phyloP scores from a whole-genome alignment of 2,113 vertebrate genomes.

The Protomyctophum bolini region DNA sequence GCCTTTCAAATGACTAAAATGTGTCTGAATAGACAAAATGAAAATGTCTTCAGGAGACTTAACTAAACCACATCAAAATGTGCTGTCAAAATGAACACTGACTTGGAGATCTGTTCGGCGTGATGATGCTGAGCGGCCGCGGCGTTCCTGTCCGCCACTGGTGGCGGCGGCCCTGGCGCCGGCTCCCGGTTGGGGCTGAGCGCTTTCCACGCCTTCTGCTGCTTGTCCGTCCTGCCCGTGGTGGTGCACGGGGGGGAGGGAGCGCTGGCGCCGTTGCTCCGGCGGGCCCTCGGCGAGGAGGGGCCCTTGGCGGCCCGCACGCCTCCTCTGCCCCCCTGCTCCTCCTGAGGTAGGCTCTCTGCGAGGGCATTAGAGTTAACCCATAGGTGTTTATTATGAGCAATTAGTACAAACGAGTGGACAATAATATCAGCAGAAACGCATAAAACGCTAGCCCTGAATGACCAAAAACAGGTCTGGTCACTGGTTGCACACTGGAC shows the following conservation, averaged over 20 bases:
- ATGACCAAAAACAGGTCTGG: too few species aligned
- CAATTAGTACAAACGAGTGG: too few species aligned
- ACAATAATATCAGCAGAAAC: too few species aligned
- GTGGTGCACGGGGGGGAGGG: conserved; percentile 55
- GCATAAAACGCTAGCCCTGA: too few species aligned
- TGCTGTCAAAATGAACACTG: too few species aligned
- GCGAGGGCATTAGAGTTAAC: neutral
- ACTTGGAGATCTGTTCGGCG: conserved; percentile 77
- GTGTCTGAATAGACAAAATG: too few species aligned
- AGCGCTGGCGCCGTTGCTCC: conserved; percentile 41
- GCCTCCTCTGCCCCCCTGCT: conserved; percentile 70
- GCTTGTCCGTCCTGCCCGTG: conserved; percentile 75
- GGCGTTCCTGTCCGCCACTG: conserved; percentile 53
- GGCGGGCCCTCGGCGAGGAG: conserved; percentile 73
- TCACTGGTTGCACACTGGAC: too few species aligned
- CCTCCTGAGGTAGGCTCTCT: conserved; percentile 80
- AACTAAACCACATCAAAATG: too few species aligned
- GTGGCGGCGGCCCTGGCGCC: neutral
- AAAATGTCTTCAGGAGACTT: too few species aligned
- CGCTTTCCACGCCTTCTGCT: conserved; percentile 74
- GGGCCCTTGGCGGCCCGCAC: conserved; percentile 61
- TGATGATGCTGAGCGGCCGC: conserved; percentile 64
- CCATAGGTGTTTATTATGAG: too few species aligned
- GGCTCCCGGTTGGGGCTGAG: conserved; percentile 67
- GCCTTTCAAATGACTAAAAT: too few species aligned